Evolutionary conservation across 1,140 invertebrate genomes (phyloP).

Genomic region (Drosophila nikananu): DNA sequence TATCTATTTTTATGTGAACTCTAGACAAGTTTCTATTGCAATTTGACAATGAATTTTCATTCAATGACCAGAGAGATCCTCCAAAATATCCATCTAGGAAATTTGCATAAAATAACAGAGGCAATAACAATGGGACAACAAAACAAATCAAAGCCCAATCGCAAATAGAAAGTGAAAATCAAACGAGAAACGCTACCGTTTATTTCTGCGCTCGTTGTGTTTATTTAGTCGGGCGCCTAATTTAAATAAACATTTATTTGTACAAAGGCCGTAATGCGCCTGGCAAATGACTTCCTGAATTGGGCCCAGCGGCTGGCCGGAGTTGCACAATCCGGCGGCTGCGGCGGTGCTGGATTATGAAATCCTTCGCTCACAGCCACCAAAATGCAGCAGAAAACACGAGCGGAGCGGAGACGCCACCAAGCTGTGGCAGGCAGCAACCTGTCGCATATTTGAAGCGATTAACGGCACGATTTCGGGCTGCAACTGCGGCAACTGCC

Average conservation of each 20-base stretch:
- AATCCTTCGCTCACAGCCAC: conserved; percentile 76
- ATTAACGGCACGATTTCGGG: conserved; percentile 78
- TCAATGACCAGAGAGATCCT: not conserved
- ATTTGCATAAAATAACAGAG: conserved; percentile 77
- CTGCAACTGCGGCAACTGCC: conserved; percentile 23
- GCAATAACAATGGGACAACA: conserved; percentile 49
- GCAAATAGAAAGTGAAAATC: conserved; percentile 74
- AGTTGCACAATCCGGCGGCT: conserved; percentile 78
- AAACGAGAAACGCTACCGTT: conserved; percentile 74
- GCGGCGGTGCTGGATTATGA: conserved; percentile 59
- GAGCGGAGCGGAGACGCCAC: conserved; percentile 29
- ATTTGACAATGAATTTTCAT: not conserved
- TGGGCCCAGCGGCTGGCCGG: conserved; percentile 41
- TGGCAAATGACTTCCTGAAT: conserved; percentile 80
- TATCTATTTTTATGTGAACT: not conserved
- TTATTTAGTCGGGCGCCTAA: conserved; percentile 72
- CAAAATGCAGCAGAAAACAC: conserved; percentile 44
- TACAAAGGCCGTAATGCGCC: conserved; percentile 72
- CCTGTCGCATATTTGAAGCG: conserved; percentile 82
- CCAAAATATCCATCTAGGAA: not conserved
- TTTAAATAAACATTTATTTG: conserved; percentile 84
- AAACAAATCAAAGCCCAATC: conserved; percentile 55
- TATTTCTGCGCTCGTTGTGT: conserved; percentile 48
- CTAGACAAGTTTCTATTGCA: not conserved
- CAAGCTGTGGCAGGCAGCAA: conserved; percentile 75